Percentiles rank a stretch among this genome's conserved stretches.
These are phyloP conservation scores for Brienomyrus longianalis DNA, from an alignment of 2,113 vertebrate genomes.

Conservation along the genomic window DNA sequence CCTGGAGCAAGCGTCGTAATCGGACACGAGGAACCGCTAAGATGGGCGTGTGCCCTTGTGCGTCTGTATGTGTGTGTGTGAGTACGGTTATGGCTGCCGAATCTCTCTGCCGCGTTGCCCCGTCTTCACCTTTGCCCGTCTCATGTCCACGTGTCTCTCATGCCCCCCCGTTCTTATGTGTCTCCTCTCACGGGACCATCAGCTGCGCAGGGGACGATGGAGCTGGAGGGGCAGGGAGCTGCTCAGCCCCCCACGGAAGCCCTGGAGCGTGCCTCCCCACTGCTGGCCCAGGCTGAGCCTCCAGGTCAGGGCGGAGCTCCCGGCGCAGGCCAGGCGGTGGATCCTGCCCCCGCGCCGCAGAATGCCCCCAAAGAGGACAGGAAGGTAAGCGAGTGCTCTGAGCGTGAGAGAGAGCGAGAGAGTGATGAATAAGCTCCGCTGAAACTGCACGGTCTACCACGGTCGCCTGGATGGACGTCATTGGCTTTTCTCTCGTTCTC, in stretches of 20 bases:
- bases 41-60: no score
- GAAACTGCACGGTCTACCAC: not conserved
- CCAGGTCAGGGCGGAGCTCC: conserved; percentile 48
- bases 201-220: conserved; percentile 66
- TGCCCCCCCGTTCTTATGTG: not conserved
- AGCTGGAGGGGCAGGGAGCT: conserved; percentile 62
- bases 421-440: not conserved
- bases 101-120: not conserved
- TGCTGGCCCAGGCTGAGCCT: conserved; percentile 55
- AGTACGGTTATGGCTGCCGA: not conserved
- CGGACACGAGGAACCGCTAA: no score
- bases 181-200: conserved; percentile 19
- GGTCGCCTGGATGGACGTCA: not conserved
- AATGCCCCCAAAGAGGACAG: conserved; percentile 52
- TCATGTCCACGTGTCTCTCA: not conserved
- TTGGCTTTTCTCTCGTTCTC: not conserved
- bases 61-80: not conserved
- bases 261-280: conserved; percentile 50
- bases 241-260: conserved; percentile 59
- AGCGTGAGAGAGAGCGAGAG: not conserved
- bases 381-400: conserved; percentile 52
- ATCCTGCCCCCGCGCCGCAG: conserved; percentile 32
- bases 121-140: not conserved
- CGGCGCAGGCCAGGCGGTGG: conserved; percentile 46
- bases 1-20: no score